A percentile compares a stretch with the other conserved stretches of the same genome.
Evolutionary conservation across 1,140 invertebrate genomes (phyloP).

Genomic region (Drosophila parvula): DNA sequence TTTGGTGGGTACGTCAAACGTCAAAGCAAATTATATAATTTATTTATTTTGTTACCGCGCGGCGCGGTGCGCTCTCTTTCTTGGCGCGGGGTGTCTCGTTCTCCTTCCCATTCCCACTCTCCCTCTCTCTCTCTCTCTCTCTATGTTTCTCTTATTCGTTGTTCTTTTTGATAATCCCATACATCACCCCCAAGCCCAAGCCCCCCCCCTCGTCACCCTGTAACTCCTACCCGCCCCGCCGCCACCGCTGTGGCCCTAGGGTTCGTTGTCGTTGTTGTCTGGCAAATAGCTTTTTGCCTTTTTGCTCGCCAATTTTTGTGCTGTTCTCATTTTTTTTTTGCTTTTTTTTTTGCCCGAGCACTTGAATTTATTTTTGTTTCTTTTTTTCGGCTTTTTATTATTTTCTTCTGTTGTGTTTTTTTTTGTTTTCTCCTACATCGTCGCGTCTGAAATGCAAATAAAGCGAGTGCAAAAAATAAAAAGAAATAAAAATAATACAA

Average conservation of each 20-base stretch:
- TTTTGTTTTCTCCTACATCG: conserved; percentile 36
- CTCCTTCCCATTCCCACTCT: not conserved
- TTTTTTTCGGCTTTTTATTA: conserved; percentile 17
- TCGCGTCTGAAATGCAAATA: conserved; percentile 66
- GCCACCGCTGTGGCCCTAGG: conserved; percentile 5
- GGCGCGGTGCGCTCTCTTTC: conserved; percentile 3
- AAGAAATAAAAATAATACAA: not conserved
- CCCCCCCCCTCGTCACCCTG: not conserved
- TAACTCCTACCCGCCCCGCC: conserved; percentile 2
- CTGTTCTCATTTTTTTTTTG: conserved; percentile 39
- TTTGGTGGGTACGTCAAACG: conserved; percentile 27
- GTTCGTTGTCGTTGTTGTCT: conserved; percentile 68
- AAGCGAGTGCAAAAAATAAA: conserved; percentile 22
- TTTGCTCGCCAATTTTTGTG: conserved; percentile 54
- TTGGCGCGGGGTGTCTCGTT: conserved; percentile 1
- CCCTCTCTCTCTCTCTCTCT: conserved; percentile 15
- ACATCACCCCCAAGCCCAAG: not conserved
- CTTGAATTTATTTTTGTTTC: conserved; percentile 50
- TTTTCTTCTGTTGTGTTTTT: conserved; percentile 21
- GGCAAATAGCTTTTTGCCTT: conserved; percentile 58
- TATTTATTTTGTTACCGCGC: conserved; percentile 65
- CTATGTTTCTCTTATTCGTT: conserved; percentile 13
- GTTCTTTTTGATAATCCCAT: conserved; percentile 31
- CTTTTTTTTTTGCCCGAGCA: conserved; percentile 25
- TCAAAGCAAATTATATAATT: conserved; percentile 76